Base-by-base conservation (phyloP, 2,797 vertebrate species). In the Adrianichthys oophorus region DNA sequence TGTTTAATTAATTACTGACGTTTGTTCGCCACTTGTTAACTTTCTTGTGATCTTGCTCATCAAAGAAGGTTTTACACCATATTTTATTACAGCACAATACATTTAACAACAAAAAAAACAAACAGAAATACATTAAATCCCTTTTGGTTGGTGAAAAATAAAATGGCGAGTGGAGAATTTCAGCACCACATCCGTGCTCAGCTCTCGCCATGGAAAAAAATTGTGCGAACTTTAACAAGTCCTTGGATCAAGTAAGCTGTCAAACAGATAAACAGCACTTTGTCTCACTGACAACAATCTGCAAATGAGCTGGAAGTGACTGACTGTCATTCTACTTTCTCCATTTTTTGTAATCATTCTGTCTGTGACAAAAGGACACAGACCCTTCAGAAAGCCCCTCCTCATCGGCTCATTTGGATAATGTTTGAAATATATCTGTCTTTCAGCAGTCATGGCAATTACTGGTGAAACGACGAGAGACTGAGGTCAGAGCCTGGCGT, bases 1-100 rank as follows among this genome's bases (percentile, higher is more conserved):
- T 91, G 86, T 89, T 92, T 91, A 92, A 92, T 92, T 91, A 91
- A 92, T 91, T 92, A 90, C 90, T 91, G 90, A 90, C 88, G 90
- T 60, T 19, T 89, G 87, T 90, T 82, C 84, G 84, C 78, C 40
- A 72, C 74, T 85, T 86, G 88, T 92, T 90, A 90, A 87, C 85
- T 85, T 78, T 87, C 84, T 86, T 70, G 75, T 43, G 74, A 79
- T 21, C 19, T 21, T 21, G 19, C 19, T 68, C 50, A 78, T 59
- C 66, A 4, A 67, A 46, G 32, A 37, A 2, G 10, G 32, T 13
- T 37, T 37, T 3, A 26, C 26, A 26, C 6, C 26, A 26, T 26
- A 37, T 12, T 37, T 12, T 37, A 37, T 37, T 12, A 37, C 32
- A 37, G 13, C 32, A 12, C 4, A 12, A 37, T 12, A 12, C 12